Evolutionary conservation across 35 echinoderm and acorn worm species (phyloP).

Genomic region (Chiridota heheva): DNA sequence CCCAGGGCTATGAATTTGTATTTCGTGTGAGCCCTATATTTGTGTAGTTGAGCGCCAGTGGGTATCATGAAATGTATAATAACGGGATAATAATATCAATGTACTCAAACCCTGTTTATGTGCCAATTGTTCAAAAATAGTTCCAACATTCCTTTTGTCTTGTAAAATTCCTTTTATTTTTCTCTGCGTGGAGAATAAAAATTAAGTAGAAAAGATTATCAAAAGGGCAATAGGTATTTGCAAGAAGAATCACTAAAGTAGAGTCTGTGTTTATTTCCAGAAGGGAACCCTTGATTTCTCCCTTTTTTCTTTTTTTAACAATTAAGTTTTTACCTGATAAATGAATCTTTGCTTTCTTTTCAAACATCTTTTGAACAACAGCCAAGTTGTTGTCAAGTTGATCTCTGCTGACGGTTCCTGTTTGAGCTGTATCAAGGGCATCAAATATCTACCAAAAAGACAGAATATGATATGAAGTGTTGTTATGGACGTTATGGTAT

Average conservation of each 20-base stretch:
- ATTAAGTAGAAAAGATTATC: too few species aligned
- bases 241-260: not conserved
- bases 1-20: too few species aligned
- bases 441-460: conserved; percentile 9
- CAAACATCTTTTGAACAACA: not conserved
- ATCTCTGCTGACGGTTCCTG: not conserved
- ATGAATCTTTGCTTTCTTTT: not conserved
- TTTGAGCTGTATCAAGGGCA: conserved; percentile 7
- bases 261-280: not conserved
- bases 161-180: too few species aligned
- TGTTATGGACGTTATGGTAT: not conserved
- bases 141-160: too few species aligned
- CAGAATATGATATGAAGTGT: not conserved
- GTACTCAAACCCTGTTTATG: too few species aligned
- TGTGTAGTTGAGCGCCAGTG: too few species aligned
- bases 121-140: too few species aligned
- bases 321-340: not conserved
- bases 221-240: not conserved
- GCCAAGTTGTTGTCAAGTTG: not conserved
- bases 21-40: too few species aligned
- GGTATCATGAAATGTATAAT: too few species aligned
- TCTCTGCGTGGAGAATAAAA: too few species aligned
- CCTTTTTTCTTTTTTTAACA: not conserved
- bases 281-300: not conserved
- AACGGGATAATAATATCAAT: too few species aligned